Percentiles rank a stretch among this genome's conserved stretches.
Conservation (phyloP, 2,888 invertebrate species). For the Dryobotodes eremita region DNA sequence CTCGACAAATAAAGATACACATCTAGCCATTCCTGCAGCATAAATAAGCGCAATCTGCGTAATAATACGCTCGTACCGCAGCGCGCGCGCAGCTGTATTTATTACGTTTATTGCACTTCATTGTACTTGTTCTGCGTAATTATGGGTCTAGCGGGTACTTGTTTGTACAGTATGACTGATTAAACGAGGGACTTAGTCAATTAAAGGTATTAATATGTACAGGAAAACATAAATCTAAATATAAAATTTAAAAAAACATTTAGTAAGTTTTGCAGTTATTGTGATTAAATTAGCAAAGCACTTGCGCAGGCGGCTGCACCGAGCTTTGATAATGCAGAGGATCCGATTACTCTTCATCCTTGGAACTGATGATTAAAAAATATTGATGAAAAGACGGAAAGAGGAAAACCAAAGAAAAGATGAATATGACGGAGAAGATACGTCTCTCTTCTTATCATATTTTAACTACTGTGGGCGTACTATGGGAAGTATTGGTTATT, state of each 20-base stretch:
- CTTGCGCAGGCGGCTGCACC: too few species aligned
- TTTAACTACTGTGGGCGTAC: too few species aligned
- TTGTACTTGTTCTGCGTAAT: slow-evolving; percentile 49
- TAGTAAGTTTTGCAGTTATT: not conserved
- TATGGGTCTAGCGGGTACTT: slow-evolving; percentile 24
- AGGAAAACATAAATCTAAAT: not conserved
- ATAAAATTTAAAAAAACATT: too few species aligned
- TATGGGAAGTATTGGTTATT: too few species aligned
- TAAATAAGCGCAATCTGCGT: slow-evolving; percentile 58
- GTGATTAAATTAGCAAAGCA: not conserved
- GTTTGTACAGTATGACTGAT: slow-evolving; percentile 9
- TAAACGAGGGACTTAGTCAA: slow-evolving; percentile 3
- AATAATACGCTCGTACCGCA: slow-evolving; percentile 48
- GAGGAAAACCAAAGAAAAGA: too few species aligned
- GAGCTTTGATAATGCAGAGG: too few species aligned
- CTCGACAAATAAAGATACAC: slow-evolving; percentile 41
- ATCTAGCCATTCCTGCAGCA: slow-evolving; percentile 33
- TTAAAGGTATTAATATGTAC: not conserved
- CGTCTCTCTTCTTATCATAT: too few species aligned
- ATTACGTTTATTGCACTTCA: slow-evolving; percentile 59
- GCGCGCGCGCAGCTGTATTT: slow-evolving; percentile 61
- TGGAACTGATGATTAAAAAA: too few species aligned
- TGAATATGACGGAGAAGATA: too few species aligned
- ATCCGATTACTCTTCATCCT: too few species aligned
- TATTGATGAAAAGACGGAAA: too few species aligned